Evolutionary conservation across 2,797 vertebrate genomes (phyloP).

Genomic region (Halcyon smyrnensis): DNA sequence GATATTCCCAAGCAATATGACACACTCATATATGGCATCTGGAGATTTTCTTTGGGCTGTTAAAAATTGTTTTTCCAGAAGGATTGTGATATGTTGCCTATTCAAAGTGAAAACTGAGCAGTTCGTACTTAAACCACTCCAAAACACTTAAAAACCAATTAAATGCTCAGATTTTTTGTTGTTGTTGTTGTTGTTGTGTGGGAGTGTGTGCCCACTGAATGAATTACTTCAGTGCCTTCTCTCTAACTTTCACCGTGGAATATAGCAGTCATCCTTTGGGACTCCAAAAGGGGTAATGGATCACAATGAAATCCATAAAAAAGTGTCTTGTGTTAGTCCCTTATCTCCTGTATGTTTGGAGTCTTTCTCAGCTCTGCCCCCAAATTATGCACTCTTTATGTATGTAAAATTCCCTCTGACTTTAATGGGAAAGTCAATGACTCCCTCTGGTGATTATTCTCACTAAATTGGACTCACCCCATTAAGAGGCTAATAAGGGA

Average conservation of each 20-base stretch:
- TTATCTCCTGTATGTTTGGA: conserved; percentile 7
- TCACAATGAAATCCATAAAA: conserved; percentile 20
- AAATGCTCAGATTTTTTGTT: neutral
- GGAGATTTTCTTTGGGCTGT: neutral
- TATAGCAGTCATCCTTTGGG: neutral
- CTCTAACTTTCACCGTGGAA: neutral
- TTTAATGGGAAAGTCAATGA: conserved; percentile 61
- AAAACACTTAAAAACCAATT: neutral
- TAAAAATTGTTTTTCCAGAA: conserved; percentile 8
- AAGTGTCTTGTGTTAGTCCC: neutral
- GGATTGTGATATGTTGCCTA: neutral
- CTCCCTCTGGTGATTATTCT: conserved; percentile 70
- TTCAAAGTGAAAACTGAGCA: neutral
- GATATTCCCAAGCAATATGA: neutral
- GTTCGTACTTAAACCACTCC: neutral
- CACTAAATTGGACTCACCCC: conserved; percentile 49
- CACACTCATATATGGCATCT: neutral
- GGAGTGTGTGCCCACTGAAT: neutral
- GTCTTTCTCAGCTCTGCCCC: conserved; percentile 6
- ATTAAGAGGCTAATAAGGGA: conserved; percentile 54
- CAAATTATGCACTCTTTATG: neutral
- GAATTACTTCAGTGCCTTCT: neutral
- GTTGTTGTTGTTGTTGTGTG: neutral
- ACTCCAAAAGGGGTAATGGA: conserved; percentile 2
- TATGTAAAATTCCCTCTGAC: conserved; percentile 47